These are phyloP conservation scores for Pluvialis apricaria DNA, from an alignment of 2,113 vertebrate species.

Conservation along the genomic window DNA sequence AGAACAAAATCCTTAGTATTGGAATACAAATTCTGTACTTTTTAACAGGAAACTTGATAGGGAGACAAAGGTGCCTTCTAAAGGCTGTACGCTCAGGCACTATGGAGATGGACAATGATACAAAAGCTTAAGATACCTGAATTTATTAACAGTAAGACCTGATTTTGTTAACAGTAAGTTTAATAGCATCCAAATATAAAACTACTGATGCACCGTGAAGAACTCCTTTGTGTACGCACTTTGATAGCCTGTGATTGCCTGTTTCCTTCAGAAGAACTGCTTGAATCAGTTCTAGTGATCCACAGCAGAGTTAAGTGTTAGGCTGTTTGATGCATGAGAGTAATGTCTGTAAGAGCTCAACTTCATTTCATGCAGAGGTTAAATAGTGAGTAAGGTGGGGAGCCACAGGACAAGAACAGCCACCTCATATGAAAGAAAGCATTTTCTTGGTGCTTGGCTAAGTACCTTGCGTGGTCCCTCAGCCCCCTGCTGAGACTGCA, in stretches of 20 bases:
- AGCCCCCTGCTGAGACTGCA: not conserved
- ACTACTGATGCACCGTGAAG: not conserved
- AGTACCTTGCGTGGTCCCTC: not conserved
- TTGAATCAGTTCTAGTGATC: not conserved
- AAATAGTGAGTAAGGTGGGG: not conserved
- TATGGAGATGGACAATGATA: not conserved
- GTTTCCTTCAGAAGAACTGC: not conserved
- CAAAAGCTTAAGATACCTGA: not conserved
- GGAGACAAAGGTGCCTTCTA: not conserved
- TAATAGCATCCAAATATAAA: not conserved
- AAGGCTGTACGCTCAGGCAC: not conserved
- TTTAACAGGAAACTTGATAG: constrained; percentile 23
- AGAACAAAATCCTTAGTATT: constrained; percentile 56
- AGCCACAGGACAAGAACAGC: not conserved
- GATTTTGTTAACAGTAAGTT: not conserved
- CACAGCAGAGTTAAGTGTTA: not conserved
- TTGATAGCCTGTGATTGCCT: not conserved
- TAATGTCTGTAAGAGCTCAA: not conserved
- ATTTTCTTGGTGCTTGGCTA: not conserved
- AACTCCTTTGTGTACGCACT: not conserved
- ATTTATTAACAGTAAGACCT: not conserved
- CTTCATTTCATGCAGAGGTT: not conserved
- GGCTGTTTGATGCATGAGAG: not conserved
- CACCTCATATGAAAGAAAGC: not conserved
- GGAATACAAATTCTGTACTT: constrained; percentile 6